Base-by-base conservation (phyloP, 2,113 vertebrate species). In the Sander lucioperca region DNA sequence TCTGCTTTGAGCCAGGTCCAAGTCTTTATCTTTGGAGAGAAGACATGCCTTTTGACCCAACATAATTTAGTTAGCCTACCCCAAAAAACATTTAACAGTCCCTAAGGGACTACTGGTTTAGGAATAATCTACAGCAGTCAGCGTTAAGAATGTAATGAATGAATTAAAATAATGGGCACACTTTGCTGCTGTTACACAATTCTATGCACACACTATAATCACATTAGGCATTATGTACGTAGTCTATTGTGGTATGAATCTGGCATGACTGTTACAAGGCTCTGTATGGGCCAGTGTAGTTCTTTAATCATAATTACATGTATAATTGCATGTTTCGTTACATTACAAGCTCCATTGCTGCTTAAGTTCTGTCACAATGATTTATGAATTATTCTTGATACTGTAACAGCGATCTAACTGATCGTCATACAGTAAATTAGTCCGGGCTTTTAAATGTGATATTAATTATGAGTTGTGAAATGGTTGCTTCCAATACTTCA, bases 21-120 rank as follows among this genome's bases (percentile, higher is more conserved):
- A 72, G 74, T 80, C 27, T 78, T 19, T 59, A 57, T 82, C 72
- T 90, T 74, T 83, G 67, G 71, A 86, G 75, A 82, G 54, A 33
- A 83, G 25, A 81, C 73, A 70, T 89, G 74, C 54, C 74, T 62
- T 89, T 87, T 88, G 86, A 91, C 84, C 88, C 72, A 80, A 86
- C 85, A 89, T 82, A 63, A 80, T 87, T 90, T 64, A 80, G 79
- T 89, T 83, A 50, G 77, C 53, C 78, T 89, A 78, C 82, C 76
- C 80, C 69, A 79, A 78, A 91, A 43, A 90, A 80, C 79, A 87
- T 88, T 89, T 80, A 86, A 76, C 64, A 63, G 57, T 67, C 59
- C 80, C 88, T 25, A 10, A 71, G 82, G 86, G 86, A 83, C 70
- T 2, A 57, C 67, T 57, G 64, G 83, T 79, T 83, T 57, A 51